A percentile compares a stretch with the other conserved stretches of the same genome.
Evolutionary conservation across 2,888 invertebrate species (phyloP).

Genomic region (Rhamnusium bicolor): DNA sequence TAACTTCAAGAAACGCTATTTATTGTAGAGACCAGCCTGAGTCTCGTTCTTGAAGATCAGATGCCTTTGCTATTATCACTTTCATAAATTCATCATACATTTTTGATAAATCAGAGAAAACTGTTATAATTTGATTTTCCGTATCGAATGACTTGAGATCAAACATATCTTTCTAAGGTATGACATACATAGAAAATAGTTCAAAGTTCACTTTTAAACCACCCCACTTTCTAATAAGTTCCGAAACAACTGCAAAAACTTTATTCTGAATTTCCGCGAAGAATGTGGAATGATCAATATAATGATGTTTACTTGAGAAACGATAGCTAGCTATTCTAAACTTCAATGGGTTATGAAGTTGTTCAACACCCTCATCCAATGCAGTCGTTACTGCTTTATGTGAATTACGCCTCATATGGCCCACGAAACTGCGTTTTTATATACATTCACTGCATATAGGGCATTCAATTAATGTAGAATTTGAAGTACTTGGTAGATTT

Average conservation of each 20-base stretch:
- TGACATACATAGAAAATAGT: background rate
- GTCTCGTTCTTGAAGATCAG: background rate
- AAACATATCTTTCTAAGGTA: background rate
- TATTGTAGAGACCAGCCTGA: background rate
- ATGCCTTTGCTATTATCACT: background rate
- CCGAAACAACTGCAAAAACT: background rate
- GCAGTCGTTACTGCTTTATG: background rate
- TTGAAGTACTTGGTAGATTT: no score
- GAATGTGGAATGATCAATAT: background rate
- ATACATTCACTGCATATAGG: background rate
- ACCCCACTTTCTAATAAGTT: background rate
- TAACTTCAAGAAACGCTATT: background rate
- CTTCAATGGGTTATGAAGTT: background rate
- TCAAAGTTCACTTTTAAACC: background rate
- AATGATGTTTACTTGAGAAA: background rate
- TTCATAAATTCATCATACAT: background rate
- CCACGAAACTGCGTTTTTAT: background rate
- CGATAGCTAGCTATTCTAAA: background rate
- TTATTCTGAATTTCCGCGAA: background rate
- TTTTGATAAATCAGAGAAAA: no score
- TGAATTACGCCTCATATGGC: background rate
- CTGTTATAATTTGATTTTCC: background rate
- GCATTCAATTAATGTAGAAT: background rate
- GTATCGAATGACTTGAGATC: background rate
- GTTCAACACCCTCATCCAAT: background rate